phyloP scores from a whole-genome alignment of 2,113 vertebrate species.

The Ivindomyrus marchei region DNA sequence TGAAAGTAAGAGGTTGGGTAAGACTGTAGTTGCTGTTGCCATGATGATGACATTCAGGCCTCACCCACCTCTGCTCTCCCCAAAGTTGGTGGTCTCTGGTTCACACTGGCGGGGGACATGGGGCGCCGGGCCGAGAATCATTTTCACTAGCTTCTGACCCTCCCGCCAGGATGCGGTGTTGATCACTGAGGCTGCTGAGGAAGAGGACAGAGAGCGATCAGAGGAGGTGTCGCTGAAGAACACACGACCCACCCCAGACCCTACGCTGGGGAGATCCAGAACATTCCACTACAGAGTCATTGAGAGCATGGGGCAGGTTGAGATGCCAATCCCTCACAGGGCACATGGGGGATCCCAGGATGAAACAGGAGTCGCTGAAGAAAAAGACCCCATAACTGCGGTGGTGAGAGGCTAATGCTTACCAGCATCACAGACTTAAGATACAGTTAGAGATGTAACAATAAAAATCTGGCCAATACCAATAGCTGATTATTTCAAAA shows the following conservation, averaged over 20 bases:
- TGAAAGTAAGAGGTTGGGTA: neutral
- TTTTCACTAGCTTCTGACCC: conserved; percentile 85
- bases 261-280: neutral
- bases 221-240: neutral
- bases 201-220: neutral
- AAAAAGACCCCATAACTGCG: neutral
- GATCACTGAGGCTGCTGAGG: conserved; percentile 51
- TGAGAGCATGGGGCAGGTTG: neutral
- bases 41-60: conserved; percentile 23
- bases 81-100: conserved; percentile 54
- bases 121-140: conserved; percentile 76
- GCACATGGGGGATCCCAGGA: neutral
- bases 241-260: neutral
- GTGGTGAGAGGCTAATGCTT: neutral
- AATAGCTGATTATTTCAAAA: neutral
- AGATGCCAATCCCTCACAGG: neutral
- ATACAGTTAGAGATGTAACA: neutral
- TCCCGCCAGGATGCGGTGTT: conserved; percentile 84
- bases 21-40: neutral
- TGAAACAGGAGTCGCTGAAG: neutral
- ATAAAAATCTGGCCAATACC: neutral
- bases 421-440: neutral
- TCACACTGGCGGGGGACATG: conserved; percentile 57
- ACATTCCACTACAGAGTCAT: neutral
- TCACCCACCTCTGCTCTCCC: conserved; percentile 54